These are phyloP conservation scores for Drosophila nannoptera DNA, from an alignment of 1,140 invertebrate species.

Conservation along the genomic window DNA sequence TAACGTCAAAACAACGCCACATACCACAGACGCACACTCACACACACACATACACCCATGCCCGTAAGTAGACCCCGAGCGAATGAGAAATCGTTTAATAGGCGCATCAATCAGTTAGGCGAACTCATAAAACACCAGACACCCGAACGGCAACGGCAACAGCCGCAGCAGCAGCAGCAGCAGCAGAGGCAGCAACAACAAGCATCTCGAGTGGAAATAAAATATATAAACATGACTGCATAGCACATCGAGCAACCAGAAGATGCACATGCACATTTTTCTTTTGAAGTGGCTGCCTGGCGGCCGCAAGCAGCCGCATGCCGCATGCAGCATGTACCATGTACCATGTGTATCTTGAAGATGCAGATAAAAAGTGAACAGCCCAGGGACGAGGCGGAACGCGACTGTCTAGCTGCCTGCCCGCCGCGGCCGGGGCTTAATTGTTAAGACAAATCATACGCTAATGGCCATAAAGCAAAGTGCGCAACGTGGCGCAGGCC, in stretches of 20 bases:
- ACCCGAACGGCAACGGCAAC: slow-evolving; percentile 18
- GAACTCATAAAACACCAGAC: slow-evolving; percentile 68
- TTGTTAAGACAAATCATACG: slow-evolving; percentile 78
- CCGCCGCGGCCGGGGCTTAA: slow-evolving; percentile 59
- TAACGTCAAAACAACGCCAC: slow-evolving; percentile 65
- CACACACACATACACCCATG: not conserved
- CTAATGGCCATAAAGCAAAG: slow-evolving; percentile 71
- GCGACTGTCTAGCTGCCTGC: slow-evolving; percentile 9
- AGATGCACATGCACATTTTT: slow-evolving; percentile 61
- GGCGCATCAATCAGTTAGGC: slow-evolving; percentile 69
- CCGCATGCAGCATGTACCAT: slow-evolving; percentile 14
- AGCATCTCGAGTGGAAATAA: slow-evolving; percentile 55
- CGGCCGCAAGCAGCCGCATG: slow-evolving; percentile 42
- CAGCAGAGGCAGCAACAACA: not conserved
- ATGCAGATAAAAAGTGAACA: slow-evolving; percentile 50
- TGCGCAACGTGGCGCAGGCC: slow-evolving; percentile 42
- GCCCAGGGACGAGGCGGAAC: not conserved
- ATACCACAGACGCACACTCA: slow-evolving; percentile 14
- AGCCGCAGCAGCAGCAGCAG: slow-evolving; percentile 1
- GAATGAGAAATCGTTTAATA: slow-evolving; percentile 66
- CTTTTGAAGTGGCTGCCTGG: slow-evolving; percentile 64
- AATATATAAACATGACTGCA: slow-evolving; percentile 52
- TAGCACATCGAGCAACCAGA: slow-evolving; percentile 24
- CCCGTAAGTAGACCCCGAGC: slow-evolving; percentile 30
- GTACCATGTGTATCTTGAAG: slow-evolving; percentile 46